These are phyloP conservation scores for Ancistrus triradiatus DNA, from an alignment of 2,113 vertebrate species.

Conservation along the genomic window DNA sequence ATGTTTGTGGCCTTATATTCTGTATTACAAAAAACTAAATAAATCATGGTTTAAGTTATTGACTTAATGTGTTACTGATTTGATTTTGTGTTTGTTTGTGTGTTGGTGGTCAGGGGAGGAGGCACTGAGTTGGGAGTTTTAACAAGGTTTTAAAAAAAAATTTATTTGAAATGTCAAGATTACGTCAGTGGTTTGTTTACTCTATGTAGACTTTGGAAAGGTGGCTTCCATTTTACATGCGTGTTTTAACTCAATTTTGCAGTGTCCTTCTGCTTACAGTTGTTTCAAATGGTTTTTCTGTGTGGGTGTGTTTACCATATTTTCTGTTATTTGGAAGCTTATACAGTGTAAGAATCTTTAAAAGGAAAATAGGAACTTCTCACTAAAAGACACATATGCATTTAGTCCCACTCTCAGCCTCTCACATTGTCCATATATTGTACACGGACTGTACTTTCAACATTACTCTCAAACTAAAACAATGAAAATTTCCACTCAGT, in stretches of 20 bases:
- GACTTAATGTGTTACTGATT: conserved; percentile 30
- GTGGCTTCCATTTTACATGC: no score
- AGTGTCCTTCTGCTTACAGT: conserved; percentile 38
- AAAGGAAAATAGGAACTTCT: no score
- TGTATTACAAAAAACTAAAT: conserved; percentile 39
- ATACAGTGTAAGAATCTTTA: no score
- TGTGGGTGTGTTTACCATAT: no score
- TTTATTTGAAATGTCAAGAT: conserved; percentile 26
- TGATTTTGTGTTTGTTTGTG: conserved; percentile 16
- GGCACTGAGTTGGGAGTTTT: conserved; percentile 25
- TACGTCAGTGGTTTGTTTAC: conserved; percentile 28
- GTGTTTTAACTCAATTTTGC: no score
- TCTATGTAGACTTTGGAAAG: conserved; percentile 10
- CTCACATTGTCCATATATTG: not conserved
- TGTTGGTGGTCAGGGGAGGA: no score
- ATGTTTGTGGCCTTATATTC: conserved; percentile 67
- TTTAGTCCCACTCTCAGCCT: no score
- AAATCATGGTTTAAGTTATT: conserved; percentile 33
- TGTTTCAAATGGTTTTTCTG: conserved; percentile 15
- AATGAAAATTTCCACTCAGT: conserved; percentile 3
- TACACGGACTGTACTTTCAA: conserved; percentile 34
- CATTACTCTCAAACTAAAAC: conserved; percentile 28
- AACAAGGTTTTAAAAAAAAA: conserved; percentile 19
- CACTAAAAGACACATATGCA: no score
- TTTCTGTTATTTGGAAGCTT: no score